phyloP scores from a whole-genome alignment of 2,113 vertebrate genomes.

The Sphyrna mokarran region DNA sequence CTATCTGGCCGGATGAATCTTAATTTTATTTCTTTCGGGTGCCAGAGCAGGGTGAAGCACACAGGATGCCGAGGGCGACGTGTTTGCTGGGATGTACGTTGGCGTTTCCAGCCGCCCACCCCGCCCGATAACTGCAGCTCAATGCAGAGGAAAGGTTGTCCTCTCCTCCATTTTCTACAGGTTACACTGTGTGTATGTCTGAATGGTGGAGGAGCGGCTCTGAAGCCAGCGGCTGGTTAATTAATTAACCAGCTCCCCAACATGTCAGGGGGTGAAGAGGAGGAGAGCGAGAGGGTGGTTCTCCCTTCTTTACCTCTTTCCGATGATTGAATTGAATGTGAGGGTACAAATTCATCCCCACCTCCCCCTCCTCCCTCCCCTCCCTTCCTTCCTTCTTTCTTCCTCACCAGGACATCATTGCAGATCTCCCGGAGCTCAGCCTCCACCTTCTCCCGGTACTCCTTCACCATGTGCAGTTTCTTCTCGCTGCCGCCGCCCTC shows the following conservation, averaged over 20 bases:
- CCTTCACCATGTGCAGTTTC: slow-evolving; percentile 79
- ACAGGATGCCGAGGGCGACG: neutral
- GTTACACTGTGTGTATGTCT: slow-evolving; percentile 2
- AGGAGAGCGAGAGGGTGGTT: too few relatives aligned
- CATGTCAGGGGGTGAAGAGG: neutral
- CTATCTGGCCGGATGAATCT: neutral
- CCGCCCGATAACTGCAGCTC: slow-evolving; percentile 18
- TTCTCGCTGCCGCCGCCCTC: slow-evolving; percentile 67
- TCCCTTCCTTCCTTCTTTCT: too few relatives aligned
- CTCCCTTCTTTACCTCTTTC: too few relatives aligned
- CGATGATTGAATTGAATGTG: too few relatives aligned
- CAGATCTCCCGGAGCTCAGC: slow-evolving; percentile 82
- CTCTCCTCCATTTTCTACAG: slow-evolving; percentile 37
- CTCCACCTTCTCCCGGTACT: slow-evolving; percentile 89
- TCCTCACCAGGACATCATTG: slow-evolving; percentile 76
- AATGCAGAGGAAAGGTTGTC: slow-evolving; percentile 16
- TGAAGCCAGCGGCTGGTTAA: neutral
- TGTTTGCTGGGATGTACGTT: neutral
- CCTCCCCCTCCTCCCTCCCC: too few relatives aligned
- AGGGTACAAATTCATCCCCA: too few relatives aligned
- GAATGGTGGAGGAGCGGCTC: neutral
- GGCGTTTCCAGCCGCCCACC: neutral
- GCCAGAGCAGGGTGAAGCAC: neutral
- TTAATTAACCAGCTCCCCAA: neutral
- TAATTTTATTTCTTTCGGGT: neutral